phyloP scores from a whole-genome alignment of 2,797 vertebrate genomes.

The Jordanella pulchra region DNA sequence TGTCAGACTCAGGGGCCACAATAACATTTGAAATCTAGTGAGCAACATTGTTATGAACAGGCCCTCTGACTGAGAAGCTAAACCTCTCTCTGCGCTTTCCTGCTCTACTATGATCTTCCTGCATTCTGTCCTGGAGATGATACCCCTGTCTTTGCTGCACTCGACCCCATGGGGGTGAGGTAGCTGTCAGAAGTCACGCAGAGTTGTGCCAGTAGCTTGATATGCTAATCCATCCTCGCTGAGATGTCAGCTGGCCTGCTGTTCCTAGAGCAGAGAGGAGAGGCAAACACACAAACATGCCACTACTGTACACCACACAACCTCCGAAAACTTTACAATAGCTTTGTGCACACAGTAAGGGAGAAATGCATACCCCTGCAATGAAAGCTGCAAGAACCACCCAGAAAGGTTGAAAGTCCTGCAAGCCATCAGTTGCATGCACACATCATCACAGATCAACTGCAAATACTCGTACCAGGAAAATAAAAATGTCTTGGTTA shows the following conservation, averaged over 20 bases:
- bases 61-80: slow-evolving; percentile 20
- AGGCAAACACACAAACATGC: slow-evolving; percentile 15
- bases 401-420: neutral
- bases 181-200: slow-evolving; percentile 65
- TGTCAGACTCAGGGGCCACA: neutral
- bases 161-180: slow-evolving; percentile 50
- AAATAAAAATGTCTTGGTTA: slow-evolving; percentile 14
- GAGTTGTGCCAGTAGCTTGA: slow-evolving; percentile 68
- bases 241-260: slow-evolving; percentile 72
- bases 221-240: slow-evolving; percentile 71
- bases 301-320: slow-evolving; percentile 8
- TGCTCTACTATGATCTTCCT: slow-evolving; percentile 30
- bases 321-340: neutral
- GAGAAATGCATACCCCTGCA: slow-evolving; percentile 7
- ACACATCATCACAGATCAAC: neutral
- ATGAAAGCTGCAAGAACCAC: slow-evolving; percentile 4
- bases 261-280: slow-evolving; percentile 51
- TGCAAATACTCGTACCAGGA: neutral
- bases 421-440: slow-evolving; percentile 6
- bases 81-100: slow-evolving; percentile 15
- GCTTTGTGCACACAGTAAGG: neutral
- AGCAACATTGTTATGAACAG: slow-evolving; percentile 11
- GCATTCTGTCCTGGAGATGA: slow-evolving; percentile 43
- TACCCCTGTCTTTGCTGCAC: slow-evolving; percentile 43
- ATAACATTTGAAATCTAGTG: slow-evolving; percentile 12